Evolutionary conservation across 1,140 invertebrate species (phyloP), one percentile per base, ranked within the genome.

Genomic region (Leptinotarsa defecta): DNA sequence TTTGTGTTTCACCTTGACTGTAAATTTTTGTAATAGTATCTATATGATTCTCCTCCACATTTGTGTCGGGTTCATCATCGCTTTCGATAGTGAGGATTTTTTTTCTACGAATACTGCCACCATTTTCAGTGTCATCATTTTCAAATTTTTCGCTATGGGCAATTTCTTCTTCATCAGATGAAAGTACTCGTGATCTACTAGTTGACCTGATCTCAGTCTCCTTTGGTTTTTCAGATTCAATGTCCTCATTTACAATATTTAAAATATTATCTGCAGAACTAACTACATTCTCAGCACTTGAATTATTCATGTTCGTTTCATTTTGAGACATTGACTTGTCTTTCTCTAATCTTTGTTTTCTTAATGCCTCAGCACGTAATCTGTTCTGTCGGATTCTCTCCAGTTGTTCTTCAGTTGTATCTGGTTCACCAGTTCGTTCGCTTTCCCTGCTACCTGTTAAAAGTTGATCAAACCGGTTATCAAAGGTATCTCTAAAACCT

Each of bases 381-480:
- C 76, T 82, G 74, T 84, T 85, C 57, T 78, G 63, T 63, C 76
- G 71, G 11, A 85, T 84, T 19, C 74, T 77, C 75, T 85, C 81
- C 24, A 80, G 52, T 76, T 84, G 82, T 68, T 83, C 84, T 74
- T 83, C 81, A 75, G 76, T 83, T 34, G 84, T 65, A 67, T 80
- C 77, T 22, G 70, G 43, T 71, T 70, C 48, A 49, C 49, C 63
- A 22, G 48, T 48, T 49, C 64, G 13, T 65, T 61, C 22, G 43
- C 20, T 73, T 70, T 49, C 8, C 19, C 2, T 17, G 62, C 24
- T 63, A 19, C 52, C 52, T 57, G 52, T 57, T 71, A 78, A 52
- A 19, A 81, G 71, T 62, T 76, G 65, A 72, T 81, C 79, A 79
- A 82, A 82, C 15, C 75, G 68, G 48, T 74, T 63, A 49, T 73